Evolutionary conservation across 2,888 invertebrate species (phyloP).

Genomic region (Seira sanloemensis): DNA sequence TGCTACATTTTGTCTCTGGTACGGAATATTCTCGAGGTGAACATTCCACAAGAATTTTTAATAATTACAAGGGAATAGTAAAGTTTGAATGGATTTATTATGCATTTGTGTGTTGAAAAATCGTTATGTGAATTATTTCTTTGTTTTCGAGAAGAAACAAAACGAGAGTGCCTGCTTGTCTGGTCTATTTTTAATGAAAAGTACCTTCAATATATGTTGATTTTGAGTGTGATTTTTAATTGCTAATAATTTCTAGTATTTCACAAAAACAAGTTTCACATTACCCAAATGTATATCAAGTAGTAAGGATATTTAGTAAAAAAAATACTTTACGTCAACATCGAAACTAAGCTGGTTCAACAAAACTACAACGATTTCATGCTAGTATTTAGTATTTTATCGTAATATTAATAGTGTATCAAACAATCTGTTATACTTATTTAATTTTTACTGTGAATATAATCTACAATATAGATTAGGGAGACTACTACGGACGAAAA

Average conservation of each 20-base stretch:
- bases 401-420: neutral
- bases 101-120: neutral
- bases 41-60: neutral
- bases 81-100: neutral
- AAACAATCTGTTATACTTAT: neutral
- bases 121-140: neutral
- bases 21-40: neutral
- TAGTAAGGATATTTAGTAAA: neutral
- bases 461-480: too few relatives aligned
- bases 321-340: neutral
- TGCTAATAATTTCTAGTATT: neutral
- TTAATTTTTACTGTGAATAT: neutral
- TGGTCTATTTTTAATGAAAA: constrained; percentile 49
- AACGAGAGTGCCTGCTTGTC: constrained; percentile 58
- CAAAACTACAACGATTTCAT: neutral
- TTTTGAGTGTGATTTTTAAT: neutral
- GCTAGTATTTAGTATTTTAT: neutral
- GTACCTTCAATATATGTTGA: neutral
- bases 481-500: too few relatives aligned
- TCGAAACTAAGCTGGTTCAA: neutral
- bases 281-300: neutral
- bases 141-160: neutral
- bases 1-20: too few relatives aligned
- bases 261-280: neutral
- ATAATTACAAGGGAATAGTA: neutral